Conservation (phyloP, 2,888 invertebrate genomes). For the Lordiphosa fenestrarum region DNA sequence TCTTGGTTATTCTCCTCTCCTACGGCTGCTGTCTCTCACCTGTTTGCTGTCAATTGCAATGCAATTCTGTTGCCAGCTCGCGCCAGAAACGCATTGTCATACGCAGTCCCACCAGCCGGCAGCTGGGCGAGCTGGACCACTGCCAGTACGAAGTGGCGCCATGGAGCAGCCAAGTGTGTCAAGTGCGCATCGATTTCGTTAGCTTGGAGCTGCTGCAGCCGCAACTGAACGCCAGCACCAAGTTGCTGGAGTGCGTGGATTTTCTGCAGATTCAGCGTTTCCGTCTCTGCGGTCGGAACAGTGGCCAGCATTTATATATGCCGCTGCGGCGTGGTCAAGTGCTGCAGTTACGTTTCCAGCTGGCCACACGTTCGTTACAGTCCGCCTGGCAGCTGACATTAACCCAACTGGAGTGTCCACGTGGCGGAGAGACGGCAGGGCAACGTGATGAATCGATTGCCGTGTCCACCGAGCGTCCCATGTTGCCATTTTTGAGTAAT, state of each 20-base stretch:
- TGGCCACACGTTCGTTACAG: constrained; percentile 78
- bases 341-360: constrained; percentile 81
- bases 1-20: constrained; percentile 19
- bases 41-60: constrained; percentile 56
- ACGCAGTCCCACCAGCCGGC: constrained; percentile 57
- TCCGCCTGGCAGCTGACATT: constrained; percentile 83
- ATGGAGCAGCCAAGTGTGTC: constrained; percentile 70
- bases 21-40: constrained; percentile 6
- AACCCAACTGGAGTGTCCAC: constrained; percentile 83
- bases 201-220: constrained; percentile 72
- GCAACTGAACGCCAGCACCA: constrained; percentile 42
- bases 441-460: background rate
- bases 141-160: constrained; percentile 69
- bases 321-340: constrained; percentile 66
- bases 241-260: constrained; percentile 62
- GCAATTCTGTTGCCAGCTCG: constrained; percentile 53
- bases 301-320: constrained; percentile 82
- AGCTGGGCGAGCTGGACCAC: constrained; percentile 41
- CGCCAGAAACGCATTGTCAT: constrained; percentile 74
- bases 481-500: constrained; percentile 48
- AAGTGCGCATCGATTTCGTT: constrained; percentile 74
- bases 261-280: constrained; percentile 71
- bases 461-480: constrained; percentile 41
- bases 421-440: too few relatives aligned
- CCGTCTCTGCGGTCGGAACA: constrained; percentile 84